Base-by-base conservation (phyloP, 2,888 invertebrate species). In the Eristalis tenax region DNA sequence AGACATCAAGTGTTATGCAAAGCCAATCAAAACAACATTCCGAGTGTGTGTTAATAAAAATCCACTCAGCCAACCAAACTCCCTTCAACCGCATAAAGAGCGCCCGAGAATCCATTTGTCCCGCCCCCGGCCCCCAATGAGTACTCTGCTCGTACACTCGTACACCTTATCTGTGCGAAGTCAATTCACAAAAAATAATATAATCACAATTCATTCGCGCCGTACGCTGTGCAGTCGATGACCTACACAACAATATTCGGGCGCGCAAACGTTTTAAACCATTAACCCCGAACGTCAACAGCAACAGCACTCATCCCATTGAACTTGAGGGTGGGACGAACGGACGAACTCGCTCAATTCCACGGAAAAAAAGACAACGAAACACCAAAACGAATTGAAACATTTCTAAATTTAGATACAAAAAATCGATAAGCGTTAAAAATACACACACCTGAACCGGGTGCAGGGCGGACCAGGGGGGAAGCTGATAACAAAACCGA, bases 211-310 rank as follows among this genome's bases (percentile, higher is more conserved):
- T 65, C 38, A 77, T 38, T 69, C 68, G 68, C 71, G 38, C 26
- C 26, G 69, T 69, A 76, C 83, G 38, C 35, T 15, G 69, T 69
- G 79, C 83, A 80, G 87, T 87, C 87, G 83, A 79, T 83, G 79
- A 87, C 87, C 83, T 80, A 80, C 79, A 83, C 87, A 80, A 76
- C 65, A 87, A 80, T 59, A 80, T 80, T 87, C 76, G 83, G 78
- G 79, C 56, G 66, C 70, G 83, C 63, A 75, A 87, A 66, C 78
- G 71, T 75, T 79, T 87, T 80, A 66, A 74, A 79, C 76, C 83
- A 80, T 87, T 83, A 79, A 86, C 79, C 83, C 83, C 83, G 75
- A 79, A 57, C 76, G 71, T 83, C 79, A 83, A 83, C 83, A 70
- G 69, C 40, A 74, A 40, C 38, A 57, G 59, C 15, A 57, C 23